Percentiles rank a stretch among this genome's conserved stretches.
phyloP scores from a whole-genome alignment of 2,888 invertebrate genomes.

The Conomelus anceps region DNA sequence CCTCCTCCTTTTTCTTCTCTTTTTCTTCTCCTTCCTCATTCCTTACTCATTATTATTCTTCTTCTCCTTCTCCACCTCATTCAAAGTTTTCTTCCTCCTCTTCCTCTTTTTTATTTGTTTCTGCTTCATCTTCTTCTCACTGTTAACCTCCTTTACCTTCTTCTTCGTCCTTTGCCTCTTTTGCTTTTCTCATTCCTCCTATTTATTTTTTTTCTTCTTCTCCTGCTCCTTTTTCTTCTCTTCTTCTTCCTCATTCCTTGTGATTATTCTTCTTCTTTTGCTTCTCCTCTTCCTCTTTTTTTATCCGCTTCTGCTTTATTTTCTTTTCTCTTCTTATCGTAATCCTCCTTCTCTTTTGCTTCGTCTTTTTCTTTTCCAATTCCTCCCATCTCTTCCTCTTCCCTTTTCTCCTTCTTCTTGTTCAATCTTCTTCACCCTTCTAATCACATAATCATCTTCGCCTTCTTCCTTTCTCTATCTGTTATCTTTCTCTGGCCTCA shows the following conservation, averaged over 20 bases:
- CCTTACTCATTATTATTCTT: too few species aligned
- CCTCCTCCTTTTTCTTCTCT: too few species aligned
- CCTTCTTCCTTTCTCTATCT: too few species aligned
- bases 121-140: too few species aligned
- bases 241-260: background rate
- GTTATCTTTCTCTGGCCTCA: too few species aligned
- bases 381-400: too few species aligned
- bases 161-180: background rate
- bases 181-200: background rate
- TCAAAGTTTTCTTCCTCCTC: background rate
- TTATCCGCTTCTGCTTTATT: background rate
- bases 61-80: too few species aligned
- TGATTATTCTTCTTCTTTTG: background rate
- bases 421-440: too few species aligned
- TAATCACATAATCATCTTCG: too few species aligned
- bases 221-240: background rate
- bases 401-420: too few species aligned
- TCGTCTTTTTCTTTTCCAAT: background rate
- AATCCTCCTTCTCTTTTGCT: background rate
- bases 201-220: background rate
- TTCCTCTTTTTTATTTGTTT: background rate
- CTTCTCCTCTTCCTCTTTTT: background rate
- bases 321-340: background rate
- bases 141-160: background rate
- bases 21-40: too few species aligned